Base-by-base conservation (phyloP, 2,888 invertebrate species). In the Cordilura impudica region DNA sequence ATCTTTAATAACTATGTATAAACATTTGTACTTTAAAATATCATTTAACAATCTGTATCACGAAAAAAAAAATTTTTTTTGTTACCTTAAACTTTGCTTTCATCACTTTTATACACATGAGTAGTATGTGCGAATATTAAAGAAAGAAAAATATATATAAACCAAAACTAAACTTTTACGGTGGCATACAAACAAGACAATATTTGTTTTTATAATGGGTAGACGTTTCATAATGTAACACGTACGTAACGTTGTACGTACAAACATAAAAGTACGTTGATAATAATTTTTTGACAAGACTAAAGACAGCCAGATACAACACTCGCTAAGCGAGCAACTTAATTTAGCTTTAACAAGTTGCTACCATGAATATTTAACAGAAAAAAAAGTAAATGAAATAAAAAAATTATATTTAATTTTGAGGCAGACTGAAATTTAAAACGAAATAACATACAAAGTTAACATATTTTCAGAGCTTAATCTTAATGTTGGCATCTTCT, bases 281-380 rank as follows among this genome's bases (percentile, higher is more conserved):
- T 66, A 63, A 75, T 71, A 79, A 75, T 51, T 75, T 79, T 12
- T 71, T 66, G 74, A 71, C 75, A 79, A 79, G 79, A 61, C 66
- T 70, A 66, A 58, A 60, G 45, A 21, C n/a, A 19, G 56, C 19
- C 7, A 23, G 53, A 23, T 58, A 45, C 12, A 54, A 60, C 19
- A 31, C 21, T 16, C 61, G 54, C 66, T 67, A 66, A 67, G 51
- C 45, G 43, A 75, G 79, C 75, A 79, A 79, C 79, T 79, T 75
- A 79, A 79, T 79, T 79, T 61, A 45, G 43, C 26, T 61, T 49
- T 70, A 77, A 71, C 26, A 67, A 47, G 61, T 67, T 49, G 58
- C 51, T 29, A 43, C 39, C 16, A 35, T 47, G 45, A 26, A 26
- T 39, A 29, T 18, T 47, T 31, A 16, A 31, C 49, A 70, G 45